A percentile compares a stretch with the other conserved stretches of the same genome.
Evolutionary conservation across 2,113 vertebrate genomes (phyloP).

Genomic region (Budorcas taxicolor): DNA sequence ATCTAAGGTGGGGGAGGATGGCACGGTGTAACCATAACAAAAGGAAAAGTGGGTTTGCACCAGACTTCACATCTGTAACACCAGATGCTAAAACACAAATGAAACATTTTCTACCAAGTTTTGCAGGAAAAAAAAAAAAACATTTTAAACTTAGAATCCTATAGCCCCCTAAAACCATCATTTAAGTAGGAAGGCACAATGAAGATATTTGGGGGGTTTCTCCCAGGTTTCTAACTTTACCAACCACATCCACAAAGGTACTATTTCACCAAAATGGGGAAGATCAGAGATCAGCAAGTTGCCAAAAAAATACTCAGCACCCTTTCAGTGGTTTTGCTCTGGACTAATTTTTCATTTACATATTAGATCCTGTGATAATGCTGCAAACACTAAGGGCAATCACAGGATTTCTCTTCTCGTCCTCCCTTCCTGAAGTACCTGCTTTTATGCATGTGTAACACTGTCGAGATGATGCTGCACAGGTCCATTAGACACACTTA

Average conservation of each 20-base stretch:
- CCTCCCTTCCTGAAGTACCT: neutral
- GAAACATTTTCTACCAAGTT: neutral
- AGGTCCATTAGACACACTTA: neutral
- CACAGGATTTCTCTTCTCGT: neutral
- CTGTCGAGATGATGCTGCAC: neutral
- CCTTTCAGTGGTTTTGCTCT: neutral
- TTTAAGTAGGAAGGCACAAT: neutral
- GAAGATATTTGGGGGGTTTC: neutral
- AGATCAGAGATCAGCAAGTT: neutral
- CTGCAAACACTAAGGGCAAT: neutral
- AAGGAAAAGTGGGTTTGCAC: neutral
- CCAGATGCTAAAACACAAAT: neutral
- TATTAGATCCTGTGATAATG: neutral
- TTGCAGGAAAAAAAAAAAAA: neutral
- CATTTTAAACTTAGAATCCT: neutral
- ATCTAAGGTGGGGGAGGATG: neutral
- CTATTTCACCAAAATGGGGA: neutral
- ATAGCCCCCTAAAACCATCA: neutral
- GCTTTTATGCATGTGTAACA: neutral
- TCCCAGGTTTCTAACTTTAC: conserved; percentile 1
- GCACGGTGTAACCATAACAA: neutral
- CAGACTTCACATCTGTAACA: neutral
- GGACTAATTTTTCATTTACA: neutral
- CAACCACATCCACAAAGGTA: neutral
- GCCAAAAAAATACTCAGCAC: neutral